Conservation (phyloP, 2,113 vertebrate genomes). For the Trematomus loennbergii region DNA sequence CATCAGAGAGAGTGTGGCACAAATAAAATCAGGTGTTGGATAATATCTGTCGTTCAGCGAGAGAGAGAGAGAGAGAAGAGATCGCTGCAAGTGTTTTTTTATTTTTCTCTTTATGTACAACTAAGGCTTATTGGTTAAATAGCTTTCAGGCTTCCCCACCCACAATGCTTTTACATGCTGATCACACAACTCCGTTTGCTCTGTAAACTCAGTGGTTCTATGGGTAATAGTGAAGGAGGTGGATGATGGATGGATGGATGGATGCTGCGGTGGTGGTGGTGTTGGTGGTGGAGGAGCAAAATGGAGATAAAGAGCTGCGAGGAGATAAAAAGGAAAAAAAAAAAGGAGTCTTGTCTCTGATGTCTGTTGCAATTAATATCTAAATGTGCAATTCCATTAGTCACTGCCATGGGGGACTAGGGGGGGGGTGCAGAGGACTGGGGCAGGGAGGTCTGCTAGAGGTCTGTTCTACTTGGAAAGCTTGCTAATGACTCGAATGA, state of each 20-base stretch:
- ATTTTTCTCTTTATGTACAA: conserved; percentile 91
- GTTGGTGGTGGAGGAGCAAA: conserved; percentile 34
- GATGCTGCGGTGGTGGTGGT: conserved; percentile 40
- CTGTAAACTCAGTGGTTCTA: conserved; percentile 93
- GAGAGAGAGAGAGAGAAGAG: conserved; percentile 71
- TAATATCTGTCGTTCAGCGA: conserved; percentile 90
- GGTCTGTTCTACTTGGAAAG: conserved; percentile 79
- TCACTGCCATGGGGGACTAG: conserved; percentile 83
- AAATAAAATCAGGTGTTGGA: conserved; percentile 89
- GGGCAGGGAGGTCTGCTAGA: background rate
- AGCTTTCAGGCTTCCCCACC: conserved; percentile 91
- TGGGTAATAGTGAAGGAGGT: conserved; percentile 78
- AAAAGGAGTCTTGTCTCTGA: conserved; percentile 76
- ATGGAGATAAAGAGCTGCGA: conserved; percentile 13
- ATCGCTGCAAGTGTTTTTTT: conserved; percentile 84
- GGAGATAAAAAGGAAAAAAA: background rate
- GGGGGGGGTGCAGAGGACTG: conserved; percentile 21
- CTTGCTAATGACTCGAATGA: conserved; percentile 83
- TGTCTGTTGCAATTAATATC: conserved; percentile 87
- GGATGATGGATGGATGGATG: conserved; percentile 41
- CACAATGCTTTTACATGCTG: conserved; percentile 81
- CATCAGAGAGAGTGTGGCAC: conserved; percentile 87
- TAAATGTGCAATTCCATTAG: conserved; percentile 91
- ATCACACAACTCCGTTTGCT: conserved; percentile 69
- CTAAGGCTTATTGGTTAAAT: conserved; percentile 99